These are phyloP conservation scores for Amorpha juglandis DNA, from an alignment of 2,888 invertebrate genomes.

Conservation along the genomic window DNA sequence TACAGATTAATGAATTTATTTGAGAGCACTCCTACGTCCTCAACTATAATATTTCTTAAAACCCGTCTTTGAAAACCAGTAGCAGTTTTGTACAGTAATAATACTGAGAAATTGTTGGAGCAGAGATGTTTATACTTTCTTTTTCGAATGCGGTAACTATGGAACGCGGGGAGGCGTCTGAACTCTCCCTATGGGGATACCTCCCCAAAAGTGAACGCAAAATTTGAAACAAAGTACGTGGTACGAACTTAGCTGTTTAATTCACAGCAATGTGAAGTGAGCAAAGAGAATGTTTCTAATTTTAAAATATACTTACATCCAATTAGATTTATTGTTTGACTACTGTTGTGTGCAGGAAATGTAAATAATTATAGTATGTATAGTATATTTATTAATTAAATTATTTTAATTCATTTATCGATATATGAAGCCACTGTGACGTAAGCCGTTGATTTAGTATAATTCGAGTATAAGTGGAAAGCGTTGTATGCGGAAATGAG, in stretches of 20 bases:
- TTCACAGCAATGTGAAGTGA: slow-evolving; percentile 21
- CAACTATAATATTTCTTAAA: slow-evolving; percentile 26
- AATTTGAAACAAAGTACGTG: slow-evolving; percentile 22
- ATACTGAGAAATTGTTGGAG: slow-evolving; percentile 14
- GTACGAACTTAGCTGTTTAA: slow-evolving; percentile 22
- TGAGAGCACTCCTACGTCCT: slow-evolving; percentile 29
- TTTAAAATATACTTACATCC: slow-evolving; percentile 21
- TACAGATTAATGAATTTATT: slow-evolving; percentile 75
- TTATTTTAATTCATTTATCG: too few species aligned
- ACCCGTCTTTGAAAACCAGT: not conserved
- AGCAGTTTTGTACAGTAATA: not conserved
- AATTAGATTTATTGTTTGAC: not conserved
- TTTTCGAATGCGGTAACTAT: slow-evolving; percentile 22
- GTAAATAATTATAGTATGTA: not conserved
- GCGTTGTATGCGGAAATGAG: slow-evolving; percentile 11
- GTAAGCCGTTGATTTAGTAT: slow-evolving; percentile 12
- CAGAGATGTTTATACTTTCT: slow-evolving; percentile 15
- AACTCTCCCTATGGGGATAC: slow-evolving; percentile 15
- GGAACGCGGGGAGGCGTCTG: slow-evolving; percentile 9
- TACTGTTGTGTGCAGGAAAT: slow-evolving; percentile 3
- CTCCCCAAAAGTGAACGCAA: slow-evolving; percentile 20
- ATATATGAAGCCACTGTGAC: too few species aligned
- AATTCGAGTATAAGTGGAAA: slow-evolving; percentile 15
- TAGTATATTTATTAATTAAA: too few species aligned
- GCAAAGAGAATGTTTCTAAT: slow-evolving; percentile 18